Conservation (phyloP, 2,113 vertebrate species). For the Brachyhypopomus occidentalis region DNA sequence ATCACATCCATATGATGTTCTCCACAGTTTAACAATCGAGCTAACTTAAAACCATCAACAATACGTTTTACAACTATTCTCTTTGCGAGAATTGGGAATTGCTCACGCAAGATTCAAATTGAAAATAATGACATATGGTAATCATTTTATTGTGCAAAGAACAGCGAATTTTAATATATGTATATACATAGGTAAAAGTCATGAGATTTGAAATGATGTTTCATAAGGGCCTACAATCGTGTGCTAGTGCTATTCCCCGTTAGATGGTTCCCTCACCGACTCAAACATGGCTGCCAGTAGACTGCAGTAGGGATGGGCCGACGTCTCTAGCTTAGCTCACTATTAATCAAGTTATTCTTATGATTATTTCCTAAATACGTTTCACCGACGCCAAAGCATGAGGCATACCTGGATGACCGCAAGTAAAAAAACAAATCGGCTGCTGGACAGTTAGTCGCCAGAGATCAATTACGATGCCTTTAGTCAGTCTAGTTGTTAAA, state of each 20-base stretch:
- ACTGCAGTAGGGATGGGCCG: constrained; percentile 57
- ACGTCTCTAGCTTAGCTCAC: not conserved
- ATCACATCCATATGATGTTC: too few species aligned
- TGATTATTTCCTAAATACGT: not conserved
- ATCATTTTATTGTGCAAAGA: too few species aligned
- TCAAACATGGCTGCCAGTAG: constrained; percentile 58
- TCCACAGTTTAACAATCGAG: too few species aligned
- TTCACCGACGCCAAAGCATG: not conserved
- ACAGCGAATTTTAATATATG: too few species aligned
- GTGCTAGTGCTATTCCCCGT: not conserved
- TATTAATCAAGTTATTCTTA: constrained; percentile 15
- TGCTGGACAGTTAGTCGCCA: not conserved
- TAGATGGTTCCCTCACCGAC: constrained; percentile 34
- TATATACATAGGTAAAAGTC: too few species aligned
- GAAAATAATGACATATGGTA: too few species aligned
- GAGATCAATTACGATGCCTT: not conserved
- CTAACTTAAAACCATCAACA: too few species aligned
- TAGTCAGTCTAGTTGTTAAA: not conserved
- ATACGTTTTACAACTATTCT: too few species aligned
- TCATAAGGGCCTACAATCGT: not conserved
- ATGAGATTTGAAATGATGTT: too few species aligned
- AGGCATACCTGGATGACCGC: not conserved
- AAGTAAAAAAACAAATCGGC: not conserved
- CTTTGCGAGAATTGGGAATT: too few species aligned
- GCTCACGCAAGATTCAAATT: too few species aligned